Evolutionary conservation across 37 sponge, comb jelly and placozoan species (phyloP).

Genomic region (Halichondria panicea): DNA sequence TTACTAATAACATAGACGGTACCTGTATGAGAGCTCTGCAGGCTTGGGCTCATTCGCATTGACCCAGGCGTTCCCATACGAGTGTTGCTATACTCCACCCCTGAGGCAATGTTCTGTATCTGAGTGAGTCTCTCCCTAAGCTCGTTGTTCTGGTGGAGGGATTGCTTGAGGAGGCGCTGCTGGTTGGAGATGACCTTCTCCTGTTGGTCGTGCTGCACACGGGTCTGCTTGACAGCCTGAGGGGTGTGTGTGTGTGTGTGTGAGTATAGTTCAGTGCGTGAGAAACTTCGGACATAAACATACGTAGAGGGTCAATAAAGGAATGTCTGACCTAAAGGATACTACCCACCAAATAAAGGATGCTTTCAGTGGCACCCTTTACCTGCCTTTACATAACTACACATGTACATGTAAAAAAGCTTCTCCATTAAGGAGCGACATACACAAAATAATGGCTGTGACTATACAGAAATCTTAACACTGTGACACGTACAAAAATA

Average conservation of each 20-base stretch:
- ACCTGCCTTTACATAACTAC: too few relatives aligned
- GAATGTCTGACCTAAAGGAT: neutral
- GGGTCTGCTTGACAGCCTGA: constrained; percentile 7
- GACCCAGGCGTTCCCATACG: neutral
- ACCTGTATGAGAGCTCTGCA: too few relatives aligned
- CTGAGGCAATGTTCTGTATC: constrained; percentile 53
- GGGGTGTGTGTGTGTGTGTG: constrained; percentile 1
- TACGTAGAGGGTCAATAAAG: neutral
- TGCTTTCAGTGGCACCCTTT: too few relatives aligned
- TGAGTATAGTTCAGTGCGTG: neutral
- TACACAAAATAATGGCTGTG: too few relatives aligned
- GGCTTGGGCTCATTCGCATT: too few relatives aligned
- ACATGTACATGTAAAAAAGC: too few relatives aligned
- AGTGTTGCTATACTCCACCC: constrained; percentile 1
- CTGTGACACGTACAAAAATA: too few relatives aligned
- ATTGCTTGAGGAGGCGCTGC: constrained; percentile 31
- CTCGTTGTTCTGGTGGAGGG: constrained; percentile 63
- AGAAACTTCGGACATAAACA: neutral
- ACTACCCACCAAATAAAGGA: too few relatives aligned
- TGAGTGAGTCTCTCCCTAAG: constrained; percentile 46
- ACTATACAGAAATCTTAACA: too few relatives aligned
- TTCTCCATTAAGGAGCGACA: too few relatives aligned
- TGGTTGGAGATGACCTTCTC: constrained; percentile 33
- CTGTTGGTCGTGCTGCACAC: neutral
- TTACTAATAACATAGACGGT: too few relatives aligned